Evolutionary conservation across 2,888 invertebrate genomes (phyloP), one percentile per base, ranked within the genome.

Genomic region (Chrysomela aeneicollis): DNA sequence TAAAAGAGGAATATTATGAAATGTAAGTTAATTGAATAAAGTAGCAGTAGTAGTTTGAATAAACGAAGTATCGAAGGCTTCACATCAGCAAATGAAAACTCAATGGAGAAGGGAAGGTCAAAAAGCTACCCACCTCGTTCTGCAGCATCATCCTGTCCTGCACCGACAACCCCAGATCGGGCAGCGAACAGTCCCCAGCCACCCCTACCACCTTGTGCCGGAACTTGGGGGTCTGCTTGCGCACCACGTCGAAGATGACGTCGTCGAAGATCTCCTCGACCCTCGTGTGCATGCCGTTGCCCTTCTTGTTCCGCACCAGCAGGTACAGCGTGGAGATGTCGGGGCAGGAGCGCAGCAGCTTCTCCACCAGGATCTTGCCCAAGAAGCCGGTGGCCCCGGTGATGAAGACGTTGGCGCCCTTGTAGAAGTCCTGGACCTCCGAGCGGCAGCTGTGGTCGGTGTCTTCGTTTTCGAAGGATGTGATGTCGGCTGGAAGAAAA

Each of bases 221-320:
- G n/a, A 88, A 89, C 71, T 90, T 89, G 0, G 89, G 89, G 47
- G 85, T 85, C 59, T 83, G 84, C 52, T 85, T 82, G 47, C 84
- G 86, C 19, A 88, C 82, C 70, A 81, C 81, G 0, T 84, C 82
- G 73, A 89, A 90, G 0, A 90, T 88, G 21, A 87, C 85, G 72
- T 91, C 90, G 12, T 89, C 88, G 70, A 91, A 89, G 15, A 92
- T 84, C 70, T 89, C 87, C 10, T 89, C 89, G 54, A 91, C 81
- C 61, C 92, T 85, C 0, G 88, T 86, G 70, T 87, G 86, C 47
- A 88, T 84, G 71, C 88, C 87, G 77, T 90, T 89, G 0, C 83
- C 90, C 79, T 86, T 86, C 76, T 89, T 89, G 30, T 83, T 77
- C 53, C 89, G 81, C 18, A 88, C 82, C 46, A 89, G 78, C 22